These are phyloP conservation scores for Mionectes olivaceus DNA, from an alignment of 2,797 vertebrate species.

Conservation along the genomic window DNA sequence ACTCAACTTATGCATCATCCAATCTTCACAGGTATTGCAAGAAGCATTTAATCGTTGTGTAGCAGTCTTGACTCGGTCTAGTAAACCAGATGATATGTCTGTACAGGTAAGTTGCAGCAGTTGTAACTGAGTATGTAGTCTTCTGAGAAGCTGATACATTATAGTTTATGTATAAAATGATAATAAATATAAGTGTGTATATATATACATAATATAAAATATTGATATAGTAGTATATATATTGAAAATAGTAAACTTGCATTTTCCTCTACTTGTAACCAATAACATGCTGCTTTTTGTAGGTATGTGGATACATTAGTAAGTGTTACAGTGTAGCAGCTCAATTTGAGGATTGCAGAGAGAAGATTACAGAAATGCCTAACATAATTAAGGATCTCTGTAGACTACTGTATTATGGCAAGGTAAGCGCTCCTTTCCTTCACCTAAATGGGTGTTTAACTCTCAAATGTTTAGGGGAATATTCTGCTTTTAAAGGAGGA, in stretches of 20 bases:
- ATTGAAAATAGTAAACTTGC: not conserved
- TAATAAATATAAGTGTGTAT: not conserved
- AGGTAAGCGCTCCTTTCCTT: conserved; percentile 78
- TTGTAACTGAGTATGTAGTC: not conserved
- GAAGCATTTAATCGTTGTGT: conserved; percentile 96
- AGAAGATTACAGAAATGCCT: conserved; percentile 97
- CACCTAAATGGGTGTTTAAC: not conserved
- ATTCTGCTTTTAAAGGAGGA: not conserved
- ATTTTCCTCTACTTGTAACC: not conserved
- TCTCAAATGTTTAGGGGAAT: not conserved
- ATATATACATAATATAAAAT: not conserved
- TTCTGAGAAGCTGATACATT: not conserved
- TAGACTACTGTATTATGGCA: conserved; percentile 93
- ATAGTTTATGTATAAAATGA: not conserved
- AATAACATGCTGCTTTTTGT: not conserved
- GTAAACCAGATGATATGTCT: conserved; percentile 94
- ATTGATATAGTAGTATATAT: not conserved
- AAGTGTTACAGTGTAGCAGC: conserved; percentile 97
- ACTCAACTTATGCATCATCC: not conserved
- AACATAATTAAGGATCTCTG: conserved; percentile 96
- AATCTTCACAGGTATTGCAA: conserved; percentile 85
- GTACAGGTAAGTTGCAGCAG: conserved; percentile 87
- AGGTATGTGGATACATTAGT: conserved; percentile 97
- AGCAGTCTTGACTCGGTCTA: conserved; percentile 90
- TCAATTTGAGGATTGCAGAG: conserved; percentile 97